Percentiles rank a stretch among this genome's conserved stretches.
phyloP scores from a whole-genome alignment of 2,113 vertebrate genomes.

The Oreotragus oreotragus region DNA sequence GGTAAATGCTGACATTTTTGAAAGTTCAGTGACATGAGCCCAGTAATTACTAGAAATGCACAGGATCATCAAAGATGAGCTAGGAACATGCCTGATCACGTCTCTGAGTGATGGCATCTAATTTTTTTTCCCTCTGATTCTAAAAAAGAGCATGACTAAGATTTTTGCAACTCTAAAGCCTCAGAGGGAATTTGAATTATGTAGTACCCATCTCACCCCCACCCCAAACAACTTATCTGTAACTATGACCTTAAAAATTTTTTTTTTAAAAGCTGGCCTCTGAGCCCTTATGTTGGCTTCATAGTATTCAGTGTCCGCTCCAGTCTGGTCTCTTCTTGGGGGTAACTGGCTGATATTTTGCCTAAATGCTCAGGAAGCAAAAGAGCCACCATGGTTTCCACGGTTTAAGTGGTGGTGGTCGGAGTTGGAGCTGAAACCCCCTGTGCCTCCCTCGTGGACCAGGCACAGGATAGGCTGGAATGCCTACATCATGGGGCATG shows the following conservation, averaged over 20 bases:
- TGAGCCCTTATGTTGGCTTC: not conserved
- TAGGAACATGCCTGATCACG: not conserved
- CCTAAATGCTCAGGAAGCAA: not conserved
- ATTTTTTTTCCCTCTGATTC: not conserved
- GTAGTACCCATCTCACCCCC: not conserved
- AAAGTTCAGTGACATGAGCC: not conserved
- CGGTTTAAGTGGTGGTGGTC: not conserved
- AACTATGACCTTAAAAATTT: not conserved
- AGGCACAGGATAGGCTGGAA: not conserved
- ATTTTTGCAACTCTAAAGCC: conserved; percentile 1
- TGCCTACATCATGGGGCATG: rapidly evolving
- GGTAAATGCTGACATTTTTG: not conserved
- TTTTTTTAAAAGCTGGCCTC: not conserved
- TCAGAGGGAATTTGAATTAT: not conserved
- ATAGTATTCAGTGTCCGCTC: not conserved
- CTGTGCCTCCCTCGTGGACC: rapidly evolving
- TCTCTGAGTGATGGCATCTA: not conserved
- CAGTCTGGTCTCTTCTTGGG: not conserved
- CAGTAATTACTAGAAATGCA: not conserved
- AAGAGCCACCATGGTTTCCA: not conserved
- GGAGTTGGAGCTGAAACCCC: not conserved
- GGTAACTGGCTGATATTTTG: not conserved
- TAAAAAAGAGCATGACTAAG: not conserved
- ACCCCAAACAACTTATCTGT: not conserved
- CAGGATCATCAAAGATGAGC: not conserved